Conservation (phyloP, 2,888 invertebrate genomes). For the Papilio protenor region DNA sequence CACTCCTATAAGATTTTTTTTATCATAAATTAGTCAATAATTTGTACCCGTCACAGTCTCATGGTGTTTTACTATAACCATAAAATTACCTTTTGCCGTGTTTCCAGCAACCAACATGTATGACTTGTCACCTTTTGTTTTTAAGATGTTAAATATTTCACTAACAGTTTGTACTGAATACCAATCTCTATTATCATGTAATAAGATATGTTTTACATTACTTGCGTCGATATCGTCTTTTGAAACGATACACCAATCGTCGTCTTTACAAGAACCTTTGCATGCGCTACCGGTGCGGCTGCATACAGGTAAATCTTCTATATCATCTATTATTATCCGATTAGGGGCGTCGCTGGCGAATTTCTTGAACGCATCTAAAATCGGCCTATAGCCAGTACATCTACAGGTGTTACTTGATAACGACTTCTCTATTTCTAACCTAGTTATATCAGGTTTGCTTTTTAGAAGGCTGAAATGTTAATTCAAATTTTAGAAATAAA, state of each 20-base stretch:
- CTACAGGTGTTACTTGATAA: conserved; percentile 90
- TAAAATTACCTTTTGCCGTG: conserved; percentile 85
- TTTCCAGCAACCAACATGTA: conserved; percentile 88
- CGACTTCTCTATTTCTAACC: conserved; percentile 87
- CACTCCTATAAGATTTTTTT: neutral
- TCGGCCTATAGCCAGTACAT: conserved; percentile 88
- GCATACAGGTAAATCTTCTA: conserved; percentile 60
- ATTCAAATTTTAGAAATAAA: conserved; percentile 7
- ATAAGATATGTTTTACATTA: conserved; percentile 50
- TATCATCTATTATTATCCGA: conserved; percentile 54
- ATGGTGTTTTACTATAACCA: neutral
- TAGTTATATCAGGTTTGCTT: conserved; percentile 73
- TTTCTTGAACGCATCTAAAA: conserved; percentile 86
- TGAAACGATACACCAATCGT: conserved; percentile 63
- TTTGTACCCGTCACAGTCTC: neutral
- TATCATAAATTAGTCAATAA: too few species aligned
- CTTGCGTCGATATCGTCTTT: conserved; percentile 49
- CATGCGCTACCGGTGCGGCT: conserved; percentile 48
- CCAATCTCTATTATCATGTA: conserved; percentile 74
- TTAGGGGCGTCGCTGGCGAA: conserved; percentile 77
- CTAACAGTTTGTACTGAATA: conserved; percentile 75
- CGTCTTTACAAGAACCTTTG: conserved; percentile 50
- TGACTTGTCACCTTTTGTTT: conserved; percentile 60
- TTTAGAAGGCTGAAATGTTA: conserved; percentile 65
- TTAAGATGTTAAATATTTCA: conserved; percentile 75